Conservation (phyloP, 2,797 vertebrate species). For the Cirrhinus mrigala region DNA sequence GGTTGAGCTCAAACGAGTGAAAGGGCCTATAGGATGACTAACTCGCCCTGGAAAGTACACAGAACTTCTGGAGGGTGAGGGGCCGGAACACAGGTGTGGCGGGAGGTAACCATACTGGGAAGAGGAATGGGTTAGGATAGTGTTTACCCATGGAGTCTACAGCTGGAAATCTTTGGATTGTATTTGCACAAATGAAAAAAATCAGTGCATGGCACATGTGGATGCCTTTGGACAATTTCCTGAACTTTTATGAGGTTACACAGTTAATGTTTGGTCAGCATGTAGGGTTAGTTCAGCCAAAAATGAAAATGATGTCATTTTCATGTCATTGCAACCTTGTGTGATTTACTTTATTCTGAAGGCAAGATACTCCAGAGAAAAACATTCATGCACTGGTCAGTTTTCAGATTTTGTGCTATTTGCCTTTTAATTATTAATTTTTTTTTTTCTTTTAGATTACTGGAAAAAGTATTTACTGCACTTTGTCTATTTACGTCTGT, state of each 20-base stretch:
- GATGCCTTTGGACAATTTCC: slow-evolving; percentile 17
- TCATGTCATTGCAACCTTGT: background rate
- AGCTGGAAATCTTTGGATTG: slow-evolving; percentile 5
- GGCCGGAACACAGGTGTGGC: slow-evolving; percentile 37
- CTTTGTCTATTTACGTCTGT: background rate
- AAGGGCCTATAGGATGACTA: slow-evolving; percentile 54
- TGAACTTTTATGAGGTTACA: slow-evolving; percentile 40
- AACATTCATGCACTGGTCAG: background rate
- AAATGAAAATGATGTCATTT: slow-evolving; percentile 6
- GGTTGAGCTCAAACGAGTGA: slow-evolving; percentile 30
- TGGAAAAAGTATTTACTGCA: background rate
- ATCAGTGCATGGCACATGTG: background rate
- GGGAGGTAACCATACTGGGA: slow-evolving; percentile 18
- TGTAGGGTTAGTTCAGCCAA: background rate
- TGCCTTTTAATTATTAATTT: background rate
- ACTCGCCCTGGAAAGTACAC: slow-evolving; percentile 60
- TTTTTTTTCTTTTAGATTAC: background rate
- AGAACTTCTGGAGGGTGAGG: slow-evolving; percentile 6
- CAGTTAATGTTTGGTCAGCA: slow-evolving; percentile 28
- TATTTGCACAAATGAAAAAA: slow-evolving; percentile 14
- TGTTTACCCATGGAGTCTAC: slow-evolving; percentile 22
- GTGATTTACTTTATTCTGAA: background rate
- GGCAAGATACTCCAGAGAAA: background rate
- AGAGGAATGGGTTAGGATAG: slow-evolving; percentile 18
- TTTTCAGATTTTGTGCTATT: background rate